These are phyloP conservation scores for Alloplasta piceator DNA, from an alignment of 2,888 invertebrate species.

Conservation along the genomic window DNA sequence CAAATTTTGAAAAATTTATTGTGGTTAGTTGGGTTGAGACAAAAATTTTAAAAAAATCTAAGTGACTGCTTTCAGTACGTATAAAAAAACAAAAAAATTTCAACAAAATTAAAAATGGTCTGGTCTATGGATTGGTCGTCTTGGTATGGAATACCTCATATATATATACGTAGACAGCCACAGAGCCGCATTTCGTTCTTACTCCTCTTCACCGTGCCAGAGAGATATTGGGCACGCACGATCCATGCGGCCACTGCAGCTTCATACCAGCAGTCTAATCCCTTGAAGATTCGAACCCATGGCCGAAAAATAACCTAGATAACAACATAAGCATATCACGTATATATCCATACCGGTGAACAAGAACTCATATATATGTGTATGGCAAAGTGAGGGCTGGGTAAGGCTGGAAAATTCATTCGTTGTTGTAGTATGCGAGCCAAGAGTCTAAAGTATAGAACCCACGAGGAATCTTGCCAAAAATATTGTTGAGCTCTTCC, in stretches of 20 bases:
- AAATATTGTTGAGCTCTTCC: slow-evolving; percentile 43
- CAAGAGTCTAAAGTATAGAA: slow-evolving; percentile 1
- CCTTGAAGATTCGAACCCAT: slow-evolving; percentile 57
- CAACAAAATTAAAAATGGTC: too few relatives aligned
- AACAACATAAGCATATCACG: not conserved
- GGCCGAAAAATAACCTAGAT: slow-evolving; percentile 44
- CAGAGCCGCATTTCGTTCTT: slow-evolving; percentile 42
- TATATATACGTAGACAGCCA: not conserved
- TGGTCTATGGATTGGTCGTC: too few relatives aligned
- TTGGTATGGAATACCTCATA: not conserved
- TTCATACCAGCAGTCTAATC: slow-evolving; percentile 54
- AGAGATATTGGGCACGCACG: slow-evolving; percentile 31
- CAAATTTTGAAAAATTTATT: too few relatives aligned
- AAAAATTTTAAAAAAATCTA: too few relatives aligned
- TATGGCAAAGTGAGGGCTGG: not conserved
- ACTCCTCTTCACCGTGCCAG: slow-evolving; percentile 36
- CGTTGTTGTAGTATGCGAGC: slow-evolving; percentile 29
- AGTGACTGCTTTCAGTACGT: too few relatives aligned
- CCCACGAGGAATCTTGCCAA: slow-evolving; percentile 41
- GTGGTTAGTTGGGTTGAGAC: too few relatives aligned
- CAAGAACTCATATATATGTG: slow-evolving; percentile 18
- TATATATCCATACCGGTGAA: not conserved
- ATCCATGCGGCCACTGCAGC: slow-evolving; percentile 32
- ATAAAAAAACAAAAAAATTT: too few relatives aligned
- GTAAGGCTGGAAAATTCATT: slow-evolving; percentile 19